Base-by-base conservation (phyloP, 2,113 vertebrate species). In the Daboia siamensis region DNA sequence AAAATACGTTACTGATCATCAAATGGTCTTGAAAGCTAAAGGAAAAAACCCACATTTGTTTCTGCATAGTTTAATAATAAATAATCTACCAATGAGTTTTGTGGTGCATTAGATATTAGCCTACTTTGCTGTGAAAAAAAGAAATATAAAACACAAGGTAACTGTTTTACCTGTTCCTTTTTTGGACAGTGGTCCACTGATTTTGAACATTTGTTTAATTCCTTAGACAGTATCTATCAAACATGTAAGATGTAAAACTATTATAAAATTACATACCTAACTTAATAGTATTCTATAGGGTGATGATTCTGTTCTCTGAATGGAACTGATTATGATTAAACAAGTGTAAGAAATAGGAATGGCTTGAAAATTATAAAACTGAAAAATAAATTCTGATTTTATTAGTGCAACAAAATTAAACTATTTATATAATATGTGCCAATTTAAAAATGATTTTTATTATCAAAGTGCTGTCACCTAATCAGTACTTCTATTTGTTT, bases 401-500 rank as follows among this genome's bases (percentile, higher is more conserved):
- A 54, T 48, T 86, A 91, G 74, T 3, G 56, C 29, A 88, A 59
- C 33, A 64, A 90, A 93, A 48, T 13, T 69, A 24, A 46, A 5
- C 87, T 88, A 57, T 56, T n/a, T 69, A 94, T 89, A 20, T 23
- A 3, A 92, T 1, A 21, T 46, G 0, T 88, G n/a, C 52, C 6
- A 46, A 91, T 92, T 56, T 88, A 64, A 17, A 1, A 44, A 29
- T 23, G 74, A 7, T 92, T 33, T 90, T 94, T 21, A 46, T n/a
- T 12, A 51, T 52, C 92, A 91, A 39, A 15, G 0, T 26, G 89
- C 2, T 52, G 93, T 55, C 5, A 88, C 1, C n/a, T 93, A 95
- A 94, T 69, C 2, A 94, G 51, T 56, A 92, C 61, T 3, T 95
- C 86, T 87, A 86, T 93, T 96, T 93, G 0, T 95, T 93, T 95